Conservation (phyloP, 2,888 invertebrate genomes). For the Dicyrtomina minuta region DNA sequence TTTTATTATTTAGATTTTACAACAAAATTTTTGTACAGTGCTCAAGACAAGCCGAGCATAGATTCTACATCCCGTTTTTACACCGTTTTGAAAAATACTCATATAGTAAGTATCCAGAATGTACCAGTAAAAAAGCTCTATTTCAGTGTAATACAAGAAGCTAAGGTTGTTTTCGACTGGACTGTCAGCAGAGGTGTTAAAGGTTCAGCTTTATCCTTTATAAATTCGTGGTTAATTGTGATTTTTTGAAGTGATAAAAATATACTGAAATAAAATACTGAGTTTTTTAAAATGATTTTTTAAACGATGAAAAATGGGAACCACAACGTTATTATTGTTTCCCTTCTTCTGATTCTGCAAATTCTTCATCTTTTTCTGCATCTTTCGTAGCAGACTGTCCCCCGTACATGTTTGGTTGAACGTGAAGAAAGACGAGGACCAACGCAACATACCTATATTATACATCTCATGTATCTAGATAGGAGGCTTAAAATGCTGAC, state of each 20-base stretch:
- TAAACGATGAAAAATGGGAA: no score
- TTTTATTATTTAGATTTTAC: neutral
- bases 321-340: neutral
- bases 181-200: no score
- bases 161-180: no score
- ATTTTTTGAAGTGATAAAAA: neutral
- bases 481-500: neutral
- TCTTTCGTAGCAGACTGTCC: neutral
- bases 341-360: neutral
- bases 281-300: no score
- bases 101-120: no score
- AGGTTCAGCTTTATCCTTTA: no score
- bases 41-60: no score
- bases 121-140: no score
- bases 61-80: neutral
- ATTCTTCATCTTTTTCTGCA: neutral
- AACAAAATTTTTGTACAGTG: neutral
- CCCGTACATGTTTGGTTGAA: neutral
- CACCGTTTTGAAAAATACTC: no score
- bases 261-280: no score
- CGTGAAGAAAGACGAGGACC: neutral
- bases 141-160: no score
- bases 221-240: neutral
- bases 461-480: neutral
- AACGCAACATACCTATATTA: neutral